Evolutionary conservation across 2,113 vertebrate genomes (phyloP), one percentile per base, ranked within the genome.

Genomic region (Cryptomyrus ogoouensis): DNA sequence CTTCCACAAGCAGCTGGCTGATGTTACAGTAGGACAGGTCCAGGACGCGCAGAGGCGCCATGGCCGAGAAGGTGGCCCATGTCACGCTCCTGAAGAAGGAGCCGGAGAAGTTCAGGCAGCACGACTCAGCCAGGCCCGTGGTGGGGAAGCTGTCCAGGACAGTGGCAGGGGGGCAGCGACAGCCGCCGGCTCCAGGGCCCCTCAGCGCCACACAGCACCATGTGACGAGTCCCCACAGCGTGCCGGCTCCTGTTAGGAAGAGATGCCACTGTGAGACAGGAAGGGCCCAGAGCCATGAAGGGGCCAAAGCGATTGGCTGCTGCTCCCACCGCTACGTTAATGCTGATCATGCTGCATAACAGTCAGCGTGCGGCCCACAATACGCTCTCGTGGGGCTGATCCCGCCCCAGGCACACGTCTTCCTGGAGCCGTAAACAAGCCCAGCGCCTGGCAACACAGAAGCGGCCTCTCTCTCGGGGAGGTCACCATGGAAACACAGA

Each of bases 91-190:
- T 89, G 50, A 98, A 94, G 49, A 93, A 90, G 80, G 97, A 97
- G 74, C 96, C 94, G 5, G 95, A 97, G 93, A 95, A 96, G 93
- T 97, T 98, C 92, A 97, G 92, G 92, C 97, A 98, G 89, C 97
- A 97, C 89, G 87, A 91, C 88, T 94, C 93, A 0, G 91, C 66
- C 0, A 93, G 91, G 0, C 95, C 89, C 80, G 62, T 89, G 0
- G 92, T 91, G 39, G 90, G 95, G 90, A 97, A 95, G 85, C 89
- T 93, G 84, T 94, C 86, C 92, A 95, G 93, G 91, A 95, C 47
- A 44, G 92, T 90, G 87, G 93, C 93, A 9, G 89, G n/a, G 0
- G 94, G 95, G 93, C 97, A 98, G 89, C 92, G 92, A 88, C 97
- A 98, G 24, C 90, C 90, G 0, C 88, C 85, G 0, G 8, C 90